Conservation (phyloP, 2,797 vertebrate species). For the Xyrichtys novacula region DNA sequence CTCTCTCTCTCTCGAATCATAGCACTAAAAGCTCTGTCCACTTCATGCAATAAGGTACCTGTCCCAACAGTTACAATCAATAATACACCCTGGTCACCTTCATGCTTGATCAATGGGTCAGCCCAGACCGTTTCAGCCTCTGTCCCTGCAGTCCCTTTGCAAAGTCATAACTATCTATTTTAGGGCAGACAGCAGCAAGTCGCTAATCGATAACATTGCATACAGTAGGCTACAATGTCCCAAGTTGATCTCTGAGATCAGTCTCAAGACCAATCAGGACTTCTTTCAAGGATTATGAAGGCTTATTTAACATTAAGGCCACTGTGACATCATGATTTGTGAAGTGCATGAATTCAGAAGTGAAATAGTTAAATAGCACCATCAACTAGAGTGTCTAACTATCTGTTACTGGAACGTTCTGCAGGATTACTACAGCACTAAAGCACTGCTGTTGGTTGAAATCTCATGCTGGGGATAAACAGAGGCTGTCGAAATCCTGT, state of each 20-base stretch:
- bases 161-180: constrained; percentile 81
- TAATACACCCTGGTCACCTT: constrained; percentile 74
- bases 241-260: constrained; percentile 52
- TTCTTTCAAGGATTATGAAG: constrained; percentile 30
- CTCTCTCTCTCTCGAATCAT: no score
- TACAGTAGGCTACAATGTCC: constrained; percentile 42
- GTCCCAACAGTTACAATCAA: constrained; percentile 68
- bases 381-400: constrained; percentile 29
- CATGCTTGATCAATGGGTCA: constrained; percentile 75
- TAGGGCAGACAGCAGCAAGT: constrained; percentile 57
- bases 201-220: constrained; percentile 65
- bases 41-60: constrained; percentile 47
- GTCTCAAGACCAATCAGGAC: constrained; percentile 29
- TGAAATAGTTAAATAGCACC: constrained; percentile 14
- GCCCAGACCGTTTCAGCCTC: constrained; percentile 50
- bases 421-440: constrained; percentile 36
- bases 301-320: constrained; percentile 13
- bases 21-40: constrained; percentile 31
- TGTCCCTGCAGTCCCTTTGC: constrained; percentile 60
- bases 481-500: constrained; percentile 32
- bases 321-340: background rate
- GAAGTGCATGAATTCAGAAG: background rate
- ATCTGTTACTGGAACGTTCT: constrained; percentile 54
- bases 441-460: constrained; percentile 40
- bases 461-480: constrained; percentile 36